Conservation (phyloP, 92 coral and sea anemone species). For the Siderastrea radians region DNA sequence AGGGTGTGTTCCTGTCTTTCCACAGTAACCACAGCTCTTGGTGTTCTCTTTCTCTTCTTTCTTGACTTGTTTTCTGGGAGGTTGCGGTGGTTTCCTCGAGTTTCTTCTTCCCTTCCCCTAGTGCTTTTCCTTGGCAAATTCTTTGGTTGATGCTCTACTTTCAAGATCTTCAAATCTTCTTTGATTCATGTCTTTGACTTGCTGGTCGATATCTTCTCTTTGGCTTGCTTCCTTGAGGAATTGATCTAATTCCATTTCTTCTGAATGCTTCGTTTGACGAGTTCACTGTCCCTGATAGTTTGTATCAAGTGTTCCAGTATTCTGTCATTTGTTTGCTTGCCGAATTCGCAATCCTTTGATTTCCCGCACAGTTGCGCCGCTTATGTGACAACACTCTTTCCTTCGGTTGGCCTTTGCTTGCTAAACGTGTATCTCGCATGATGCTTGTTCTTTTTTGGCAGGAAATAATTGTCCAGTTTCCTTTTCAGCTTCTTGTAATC, state of each 20-base stretch:
- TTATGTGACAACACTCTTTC: slow-evolving; percentile 64
- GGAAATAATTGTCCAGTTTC: slow-evolving; percentile 60
- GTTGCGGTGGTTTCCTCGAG: background rate
- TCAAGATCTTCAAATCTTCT: slow-evolving; percentile 11
- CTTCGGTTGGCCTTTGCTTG: slow-evolving; percentile 46
- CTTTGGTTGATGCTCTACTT: background rate
- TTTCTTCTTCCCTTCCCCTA: background rate
- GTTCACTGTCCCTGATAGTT: slow-evolving; percentile 70
- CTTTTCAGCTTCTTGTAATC: slow-evolving; percentile 67
- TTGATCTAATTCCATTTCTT: slow-evolving; percentile 68
- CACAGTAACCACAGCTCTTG: slow-evolving; percentile 63
- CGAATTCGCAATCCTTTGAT: slow-evolving; percentile 72
- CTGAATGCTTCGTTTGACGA: slow-evolving; percentile 64
- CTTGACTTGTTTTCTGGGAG: slow-evolving; percentile 19
- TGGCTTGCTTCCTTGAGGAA: slow-evolving; percentile 67
- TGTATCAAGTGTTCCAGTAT: slow-evolving; percentile 77
- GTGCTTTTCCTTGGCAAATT: background rate
- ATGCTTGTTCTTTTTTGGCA: slow-evolving; percentile 78
- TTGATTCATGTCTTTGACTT: slow-evolving; percentile 78
- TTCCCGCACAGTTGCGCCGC: slow-evolving; percentile 66
- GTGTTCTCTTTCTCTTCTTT: slow-evolving; percentile 19
- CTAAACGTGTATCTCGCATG: slow-evolving; percentile 79
- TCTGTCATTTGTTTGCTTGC: slow-evolving; percentile 62
- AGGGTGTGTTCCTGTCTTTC: slow-evolving; percentile 60
- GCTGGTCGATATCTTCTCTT: slow-evolving; percentile 64